Base-by-base conservation (phyloP, 2,888 invertebrate genomes). In the Lottia gigantea region DNA sequence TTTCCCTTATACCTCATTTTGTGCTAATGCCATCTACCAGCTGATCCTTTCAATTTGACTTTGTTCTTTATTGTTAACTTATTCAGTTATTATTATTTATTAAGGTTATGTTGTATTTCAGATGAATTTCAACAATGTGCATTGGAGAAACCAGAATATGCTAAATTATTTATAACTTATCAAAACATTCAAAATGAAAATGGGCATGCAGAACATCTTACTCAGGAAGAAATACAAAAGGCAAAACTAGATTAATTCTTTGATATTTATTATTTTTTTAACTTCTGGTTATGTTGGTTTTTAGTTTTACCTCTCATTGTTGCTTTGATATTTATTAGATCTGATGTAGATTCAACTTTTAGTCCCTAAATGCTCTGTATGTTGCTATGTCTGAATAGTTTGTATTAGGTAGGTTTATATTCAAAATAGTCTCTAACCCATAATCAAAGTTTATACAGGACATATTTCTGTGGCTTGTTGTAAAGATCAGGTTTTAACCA, bases 91-190 rank as follows among this genome's bases (percentile, higher is more conserved):
- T n/a, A n/a, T n/a, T 25, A 2, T 19, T 49, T 8, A 23, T 23
- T 64, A 70, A 26, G 25, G 67, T 45, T 31, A 46, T 49, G 14
- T 62, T 65, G 63, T 65, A 67, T 77, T 80, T 61, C 83, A 89
- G 89, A 85, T 70, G 88, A 89, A 71, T 88, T 89, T 72, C 82
- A 83, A 74, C 72, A 70, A 11, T 86, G 83, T 79, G 86, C 87
- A 26, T 71, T 78, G 68, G 79, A 83, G 70, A 85, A 86, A 70
- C 88, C 89, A 64, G 89, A 89, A 71, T 89, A 87, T 81, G 87
- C 88, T 64, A 83, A 84, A 49, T 76, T 88, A 62, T 87, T 87
- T 72, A 74, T 73, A 65, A 82, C 83, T 0, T 87, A 86, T 75
- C 80, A 80, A 70, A 77, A 82, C 47, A 70, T 77, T 23, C 19